These are phyloP conservation scores for Heliocidaris tuberculata DNA, from an alignment of 35 echinoderm and acorn worm species.

Conservation along the genomic window DNA sequence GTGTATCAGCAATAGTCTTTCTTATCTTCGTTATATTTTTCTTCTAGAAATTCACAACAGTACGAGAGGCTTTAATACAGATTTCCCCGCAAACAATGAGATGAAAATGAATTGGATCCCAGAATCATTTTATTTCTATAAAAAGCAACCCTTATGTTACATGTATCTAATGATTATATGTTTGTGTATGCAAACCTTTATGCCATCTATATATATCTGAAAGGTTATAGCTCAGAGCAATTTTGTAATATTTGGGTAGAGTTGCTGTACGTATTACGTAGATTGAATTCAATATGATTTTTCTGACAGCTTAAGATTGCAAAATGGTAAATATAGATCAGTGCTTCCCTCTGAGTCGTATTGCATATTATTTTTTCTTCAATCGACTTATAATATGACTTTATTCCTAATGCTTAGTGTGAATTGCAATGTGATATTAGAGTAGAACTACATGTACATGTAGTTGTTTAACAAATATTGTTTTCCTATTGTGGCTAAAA, in stretches of 20 bases:
- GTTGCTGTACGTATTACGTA: background rate
- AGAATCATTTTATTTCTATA: background rate
- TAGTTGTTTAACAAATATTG: background rate
- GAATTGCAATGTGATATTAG: background rate
- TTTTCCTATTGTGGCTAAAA: background rate
- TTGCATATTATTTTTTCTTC: background rate
- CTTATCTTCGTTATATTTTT: background rate
- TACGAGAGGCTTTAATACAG: background rate
- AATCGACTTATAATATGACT: background rate
- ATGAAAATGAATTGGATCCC: background rate
- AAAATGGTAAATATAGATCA: background rate
- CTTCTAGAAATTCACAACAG: background rate
- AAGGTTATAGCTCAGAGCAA: background rate
- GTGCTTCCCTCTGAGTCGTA: background rate
- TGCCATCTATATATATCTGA: background rate
- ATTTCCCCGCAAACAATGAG: background rate
- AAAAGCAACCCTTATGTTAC: background rate
- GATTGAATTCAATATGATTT: background rate
- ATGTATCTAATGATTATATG: background rate
- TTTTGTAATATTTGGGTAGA: background rate
- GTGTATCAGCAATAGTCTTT: constrained; percentile 15
- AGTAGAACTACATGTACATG: background rate
- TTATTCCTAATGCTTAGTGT: background rate
- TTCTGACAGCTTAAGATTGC: background rate
- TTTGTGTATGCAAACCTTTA: background rate